Conservation (phyloP, 2,113 vertebrate genomes). For the Python bivittatus region DNA sequence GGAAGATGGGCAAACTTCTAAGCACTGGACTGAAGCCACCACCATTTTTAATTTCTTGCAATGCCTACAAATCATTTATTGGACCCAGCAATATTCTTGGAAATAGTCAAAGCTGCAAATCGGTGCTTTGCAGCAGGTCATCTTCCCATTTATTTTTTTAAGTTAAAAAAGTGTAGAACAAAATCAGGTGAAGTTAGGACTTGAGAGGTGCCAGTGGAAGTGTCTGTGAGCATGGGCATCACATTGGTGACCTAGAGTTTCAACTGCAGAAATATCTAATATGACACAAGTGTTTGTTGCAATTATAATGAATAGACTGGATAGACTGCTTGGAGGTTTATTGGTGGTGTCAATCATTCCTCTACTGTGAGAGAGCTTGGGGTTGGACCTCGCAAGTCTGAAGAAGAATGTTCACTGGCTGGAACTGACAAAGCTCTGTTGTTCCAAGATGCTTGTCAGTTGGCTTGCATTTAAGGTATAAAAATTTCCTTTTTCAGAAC, state of each 20-base stretch:
- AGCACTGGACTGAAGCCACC: neutral
- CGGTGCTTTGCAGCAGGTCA: neutral
- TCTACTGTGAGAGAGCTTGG: neutral
- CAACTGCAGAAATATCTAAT: neutral
- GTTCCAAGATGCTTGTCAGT: neutral
- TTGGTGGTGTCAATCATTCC: neutral
- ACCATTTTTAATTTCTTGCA: neutral
- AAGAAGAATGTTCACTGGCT: neutral
- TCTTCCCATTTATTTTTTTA: neutral
- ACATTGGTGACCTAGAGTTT: neutral
- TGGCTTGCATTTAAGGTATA: neutral
- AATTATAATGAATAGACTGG: neutral
- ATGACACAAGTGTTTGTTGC: neutral
- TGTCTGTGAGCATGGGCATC: neutral
- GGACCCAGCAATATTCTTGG: neutral
- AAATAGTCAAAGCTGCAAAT: neutral
- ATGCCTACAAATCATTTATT: neutral
- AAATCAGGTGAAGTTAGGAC: neutral
- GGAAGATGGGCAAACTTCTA: neutral
- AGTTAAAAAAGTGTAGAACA: neutral
- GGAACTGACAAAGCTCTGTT: neutral
- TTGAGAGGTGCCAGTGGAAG: neutral
- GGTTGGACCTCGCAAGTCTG: neutral
- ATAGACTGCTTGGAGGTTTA: neutral
- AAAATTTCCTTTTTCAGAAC: constrained; percentile 16